phyloP scores from a whole-genome alignment of 2,797 vertebrate species.

The Serranus cabrilla region DNA sequence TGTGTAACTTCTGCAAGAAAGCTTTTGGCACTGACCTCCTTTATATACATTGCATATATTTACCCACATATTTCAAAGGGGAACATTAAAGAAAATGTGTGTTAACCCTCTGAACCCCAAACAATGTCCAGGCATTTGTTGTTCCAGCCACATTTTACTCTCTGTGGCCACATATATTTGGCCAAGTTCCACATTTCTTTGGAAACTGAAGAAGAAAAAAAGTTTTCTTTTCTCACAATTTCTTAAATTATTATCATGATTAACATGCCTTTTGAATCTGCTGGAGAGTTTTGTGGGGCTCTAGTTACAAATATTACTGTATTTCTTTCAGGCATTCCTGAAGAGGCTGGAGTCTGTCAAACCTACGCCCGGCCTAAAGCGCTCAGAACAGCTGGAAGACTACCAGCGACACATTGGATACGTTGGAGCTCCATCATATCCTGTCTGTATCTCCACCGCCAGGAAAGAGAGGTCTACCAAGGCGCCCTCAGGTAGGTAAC shows the following conservation, averaged over 20 bases:
- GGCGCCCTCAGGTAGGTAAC: constrained; percentile 62
- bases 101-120: too few relatives aligned
- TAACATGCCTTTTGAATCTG: too few relatives aligned
- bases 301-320: not conserved
- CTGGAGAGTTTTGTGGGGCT: too few relatives aligned
- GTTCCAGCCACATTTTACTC: too few relatives aligned
- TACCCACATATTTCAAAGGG: not conserved
- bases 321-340: constrained; percentile 88
- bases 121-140: too few relatives aligned
- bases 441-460: constrained; percentile 71
- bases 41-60: not conserved
- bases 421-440: constrained; percentile 71
- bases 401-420: constrained; percentile 90
- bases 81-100: not conserved
- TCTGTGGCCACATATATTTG: too few relatives aligned
- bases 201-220: too few relatives aligned
- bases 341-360: constrained; percentile 93
- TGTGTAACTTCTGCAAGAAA: not conserved
- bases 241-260: too few relatives aligned
- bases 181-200: too few relatives aligned
- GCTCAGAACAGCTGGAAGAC: constrained; percentile 91
- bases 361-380: constrained; percentile 90
- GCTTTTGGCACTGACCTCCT: not conserved
- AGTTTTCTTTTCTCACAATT: too few relatives aligned
- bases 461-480: constrained; percentile 43